phyloP scores from a whole-genome alignment of 2,797 vertebrate genomes.

The Chloroceryle inda region DNA sequence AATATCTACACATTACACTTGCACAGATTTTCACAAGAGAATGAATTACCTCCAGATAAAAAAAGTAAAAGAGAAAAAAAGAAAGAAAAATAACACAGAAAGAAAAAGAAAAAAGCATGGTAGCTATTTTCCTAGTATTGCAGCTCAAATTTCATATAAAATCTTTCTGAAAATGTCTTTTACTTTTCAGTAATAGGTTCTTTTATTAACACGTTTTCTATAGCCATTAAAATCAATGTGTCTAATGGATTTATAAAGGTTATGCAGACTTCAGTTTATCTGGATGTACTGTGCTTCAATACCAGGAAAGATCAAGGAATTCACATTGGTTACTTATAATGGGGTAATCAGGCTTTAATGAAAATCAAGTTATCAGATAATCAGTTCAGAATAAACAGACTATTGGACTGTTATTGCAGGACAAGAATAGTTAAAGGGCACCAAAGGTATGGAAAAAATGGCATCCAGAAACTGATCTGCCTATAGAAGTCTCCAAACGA shows the following conservation, averaged over 20 bases:
- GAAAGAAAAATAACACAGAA: neutral
- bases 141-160: neutral
- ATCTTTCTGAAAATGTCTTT: neutral
- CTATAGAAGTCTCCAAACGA: conserved; percentile 75
- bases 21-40: conserved; percentile 27
- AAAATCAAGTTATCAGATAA: conserved; percentile 80
- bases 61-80: neutral
- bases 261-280: conserved; percentile 53
- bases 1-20: conserved; percentile 9
- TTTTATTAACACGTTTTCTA: conserved; percentile 25
- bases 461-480: conserved; percentile 71
- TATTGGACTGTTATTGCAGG: conserved; percentile 71
- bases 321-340: conserved; percentile 60
- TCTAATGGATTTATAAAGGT: conserved; percentile 41
- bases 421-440: conserved; percentile 77
- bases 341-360: conserved; percentile 76
- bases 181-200: neutral
- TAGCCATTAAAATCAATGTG: conserved; percentile 10
- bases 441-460: conserved; percentile 77
- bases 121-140: neutral
- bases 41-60: conserved; percentile 12
- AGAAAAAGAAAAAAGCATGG: neutral
- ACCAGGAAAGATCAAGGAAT: conserved; percentile 68
- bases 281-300: conserved; percentile 48
- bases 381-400: conserved; percentile 77